Percentiles rank a stretch among this genome's conserved stretches.
Conservation (phyloP, 2,113 vertebrate species). For the Phylloscopus whistleri region DNA sequence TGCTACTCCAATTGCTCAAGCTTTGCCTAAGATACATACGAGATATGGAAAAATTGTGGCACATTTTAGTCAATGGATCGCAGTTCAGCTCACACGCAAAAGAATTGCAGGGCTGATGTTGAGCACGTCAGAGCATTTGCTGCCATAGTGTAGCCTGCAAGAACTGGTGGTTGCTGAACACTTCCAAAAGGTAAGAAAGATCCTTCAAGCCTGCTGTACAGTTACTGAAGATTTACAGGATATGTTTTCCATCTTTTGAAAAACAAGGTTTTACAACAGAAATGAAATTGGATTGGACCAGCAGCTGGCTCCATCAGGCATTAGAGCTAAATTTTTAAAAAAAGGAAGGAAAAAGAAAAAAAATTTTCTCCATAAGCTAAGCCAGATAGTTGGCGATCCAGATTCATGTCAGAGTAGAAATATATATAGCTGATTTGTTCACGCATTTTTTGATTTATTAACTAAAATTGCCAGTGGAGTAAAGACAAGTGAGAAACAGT, state of each 20-base stretch:
- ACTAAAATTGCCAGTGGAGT: not conserved
- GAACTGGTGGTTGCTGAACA: accelerated
- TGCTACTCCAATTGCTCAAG: not conserved
- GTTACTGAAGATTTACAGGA: not conserved
- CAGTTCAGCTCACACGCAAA: not conserved
- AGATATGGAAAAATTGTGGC: not conserved
- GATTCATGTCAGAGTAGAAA: not conserved
- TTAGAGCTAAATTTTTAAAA: not conserved
- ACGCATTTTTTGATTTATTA: not conserved
- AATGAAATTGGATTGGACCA: conserved; percentile 2
- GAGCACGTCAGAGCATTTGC: not conserved
- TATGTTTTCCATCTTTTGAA: not conserved
- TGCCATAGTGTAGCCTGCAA: not conserved
- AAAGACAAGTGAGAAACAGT: not conserved
- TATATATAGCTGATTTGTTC: not conserved
- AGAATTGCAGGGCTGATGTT: not conserved
- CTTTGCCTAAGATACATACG: not conserved
- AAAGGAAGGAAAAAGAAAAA: not conserved
- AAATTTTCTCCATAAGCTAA: not conserved
- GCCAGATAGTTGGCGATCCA: not conserved
- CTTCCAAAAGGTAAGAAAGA: not conserved
- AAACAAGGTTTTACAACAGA: not conserved
- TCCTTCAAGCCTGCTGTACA: not conserved
- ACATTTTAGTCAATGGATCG: not conserved
- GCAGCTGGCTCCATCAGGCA: not conserved